Evolutionary conservation across 2,797 vertebrate species (phyloP).

Genomic region (Sebastes alutus): DNA sequence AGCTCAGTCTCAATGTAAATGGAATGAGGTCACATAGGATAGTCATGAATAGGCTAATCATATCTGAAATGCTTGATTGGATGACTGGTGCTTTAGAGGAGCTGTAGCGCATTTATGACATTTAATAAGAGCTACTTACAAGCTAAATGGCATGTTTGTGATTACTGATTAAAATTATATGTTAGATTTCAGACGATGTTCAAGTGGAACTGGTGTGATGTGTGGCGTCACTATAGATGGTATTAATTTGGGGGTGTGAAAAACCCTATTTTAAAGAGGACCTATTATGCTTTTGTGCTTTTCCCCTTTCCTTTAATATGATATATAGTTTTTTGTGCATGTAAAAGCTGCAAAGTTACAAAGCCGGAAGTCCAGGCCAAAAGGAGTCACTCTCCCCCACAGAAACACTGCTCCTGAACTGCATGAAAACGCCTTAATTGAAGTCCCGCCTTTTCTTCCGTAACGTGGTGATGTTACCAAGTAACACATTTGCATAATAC

Average conservation of each 20-base stretch:
- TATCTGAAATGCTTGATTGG: slow-evolving; percentile 35
- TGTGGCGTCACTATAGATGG: background rate
- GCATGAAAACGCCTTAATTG: too few species aligned
- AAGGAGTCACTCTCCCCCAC: background rate
- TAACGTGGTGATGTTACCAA: background rate
- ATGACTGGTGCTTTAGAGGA: slow-evolving; percentile 23
- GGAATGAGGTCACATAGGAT: background rate
- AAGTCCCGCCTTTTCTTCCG: too few species aligned
- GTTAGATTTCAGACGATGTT: background rate
- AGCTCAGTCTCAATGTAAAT: slow-evolving; percentile 14
- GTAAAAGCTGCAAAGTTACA: background rate
- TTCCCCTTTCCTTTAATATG: too few species aligned
- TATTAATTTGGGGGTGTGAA: background rate
- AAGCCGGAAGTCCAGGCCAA: background rate
- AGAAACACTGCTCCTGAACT: background rate
- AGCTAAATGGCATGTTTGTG: slow-evolving; percentile 25
- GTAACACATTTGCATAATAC: background rate
- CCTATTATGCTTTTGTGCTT: too few species aligned
- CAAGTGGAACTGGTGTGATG: background rate
- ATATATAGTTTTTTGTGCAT: too few species aligned
- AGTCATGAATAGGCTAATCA: slow-evolving; percentile 36
- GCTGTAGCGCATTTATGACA: slow-evolving; percentile 4
- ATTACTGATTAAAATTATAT: slow-evolving; percentile 17
- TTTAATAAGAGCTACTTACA: slow-evolving; percentile 26
- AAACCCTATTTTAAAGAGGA: background rate